These are phyloP conservation scores for Odontocerum albicorne DNA, from an alignment of 2,888 invertebrate genomes.

Conservation along the genomic window DNA sequence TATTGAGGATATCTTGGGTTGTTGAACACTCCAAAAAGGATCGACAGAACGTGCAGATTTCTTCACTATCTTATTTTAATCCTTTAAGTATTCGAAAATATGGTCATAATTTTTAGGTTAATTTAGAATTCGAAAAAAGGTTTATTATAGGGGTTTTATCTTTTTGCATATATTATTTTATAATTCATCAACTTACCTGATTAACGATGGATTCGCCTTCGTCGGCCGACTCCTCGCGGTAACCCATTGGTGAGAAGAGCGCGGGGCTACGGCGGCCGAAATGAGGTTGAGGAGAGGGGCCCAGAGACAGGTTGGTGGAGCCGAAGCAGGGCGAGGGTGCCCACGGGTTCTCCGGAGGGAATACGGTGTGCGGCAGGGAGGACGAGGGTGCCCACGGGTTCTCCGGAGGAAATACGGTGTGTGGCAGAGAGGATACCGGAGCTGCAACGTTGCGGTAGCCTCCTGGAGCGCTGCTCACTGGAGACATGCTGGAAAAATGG, in stretches of 20 bases:
- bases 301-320: neutral
- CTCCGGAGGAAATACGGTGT: constrained; percentile 56
- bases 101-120: too few species aligned
- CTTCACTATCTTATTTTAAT: too few species aligned
- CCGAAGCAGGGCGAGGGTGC: neutral
- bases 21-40: too few species aligned
- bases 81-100: too few species aligned
- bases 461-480: constrained; percentile 57
- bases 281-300: constrained; percentile 8
- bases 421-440: constrained; percentile 49
- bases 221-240: constrained; percentile 40
- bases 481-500: constrained; percentile 49
- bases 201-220: constrained; percentile 56
- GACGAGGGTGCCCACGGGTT: constrained; percentile 32
- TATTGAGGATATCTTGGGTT: too few species aligned
- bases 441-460: constrained; percentile 45
- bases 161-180: too few species aligned
- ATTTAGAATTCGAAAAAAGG: too few species aligned
- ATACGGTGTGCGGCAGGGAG: constrained; percentile 56
- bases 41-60: too few species aligned
- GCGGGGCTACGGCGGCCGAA: constrained; percentile 45
- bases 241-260: constrained; percentile 45
- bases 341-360: constrained; percentile 46
- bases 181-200: constrained; percentile 63
- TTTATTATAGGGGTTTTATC: too few species aligned